Base-by-base conservation (phyloP, 1,140 invertebrate species). In the Sitodiplosis mosellana region DNA sequence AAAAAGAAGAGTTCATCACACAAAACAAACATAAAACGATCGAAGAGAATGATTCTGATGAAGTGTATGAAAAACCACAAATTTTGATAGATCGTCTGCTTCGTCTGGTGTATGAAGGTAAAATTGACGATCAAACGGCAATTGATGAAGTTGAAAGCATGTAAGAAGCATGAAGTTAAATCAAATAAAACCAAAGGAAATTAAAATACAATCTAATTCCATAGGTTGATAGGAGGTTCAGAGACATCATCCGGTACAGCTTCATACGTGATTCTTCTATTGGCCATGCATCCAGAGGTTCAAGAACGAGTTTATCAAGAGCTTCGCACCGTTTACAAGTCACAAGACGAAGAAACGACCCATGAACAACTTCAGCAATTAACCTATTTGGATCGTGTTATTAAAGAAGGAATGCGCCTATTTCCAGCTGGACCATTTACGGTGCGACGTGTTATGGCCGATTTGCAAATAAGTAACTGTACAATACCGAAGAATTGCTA, bases 71-170 rank as follows among this genome's bases (percentile, higher is more conserved):
- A 15, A 12, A 19, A 33, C 21, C 18, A 18, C 37, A 18, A 21
- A 27, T 19, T 19, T 34, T 37, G 6, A 21, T 40, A 2, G 36
- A 47, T 8, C 21, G 14, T 2, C 7, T 21, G 11, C 34, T 47
- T 12, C 49, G 56, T 19, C 52, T 57, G n/a, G 51, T 62, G 27
- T 43, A 53, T n/a, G 58, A 58, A 33, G 33, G 42, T 14, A 53
- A 55, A 47, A 62, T 77, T 33, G 55, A 66, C 0, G 64, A 74
- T 49, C 66, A 71, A 40, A 68, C 80, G 53, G 68, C 83, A 20
- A 62, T 76, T n/a, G 80, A 83, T 55, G 80, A 83, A 65, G 79
- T 82, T 11, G 80, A n/a, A n/a, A n/a, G n/a, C n/a, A n/a, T n/a
- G 84, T 53, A 83, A 80, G 1, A 82, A 6, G 37, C n/a, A n/a